These are phyloP conservation scores for Philopotamus ludificatus DNA, from an alignment of 1,140 invertebrate genomes.

Conservation along the genomic window DNA sequence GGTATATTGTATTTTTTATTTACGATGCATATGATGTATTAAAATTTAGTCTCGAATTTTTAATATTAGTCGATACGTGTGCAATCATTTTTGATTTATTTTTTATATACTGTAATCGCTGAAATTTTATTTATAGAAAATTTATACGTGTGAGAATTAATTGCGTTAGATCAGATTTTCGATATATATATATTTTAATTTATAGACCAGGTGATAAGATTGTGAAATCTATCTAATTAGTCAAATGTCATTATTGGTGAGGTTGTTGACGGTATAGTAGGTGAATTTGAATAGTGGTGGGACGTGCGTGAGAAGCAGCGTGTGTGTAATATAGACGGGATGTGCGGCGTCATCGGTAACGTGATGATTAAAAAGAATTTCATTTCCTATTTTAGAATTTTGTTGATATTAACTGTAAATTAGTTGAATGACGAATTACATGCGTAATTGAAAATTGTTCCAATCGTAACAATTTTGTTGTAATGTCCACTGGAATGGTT, in stretches of 20 bases:
- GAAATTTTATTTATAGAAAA: no score
- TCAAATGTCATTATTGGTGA: conserved; percentile 25
- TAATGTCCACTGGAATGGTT: conserved; percentile 16
- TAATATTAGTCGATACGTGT: no score
- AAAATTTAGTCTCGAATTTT: no score
- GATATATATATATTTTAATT: not conserved
- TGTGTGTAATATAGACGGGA: not conserved
- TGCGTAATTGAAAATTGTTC: conserved; percentile 14
- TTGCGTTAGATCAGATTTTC: not conserved
- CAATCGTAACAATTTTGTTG: conserved; percentile 19
- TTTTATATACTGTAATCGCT: no score
- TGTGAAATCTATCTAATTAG: conserved; percentile 13
- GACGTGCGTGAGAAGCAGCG: no score
- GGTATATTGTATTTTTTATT: no score
- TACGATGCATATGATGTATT: no score
- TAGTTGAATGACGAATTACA: not conserved
- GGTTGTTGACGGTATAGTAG: conserved; percentile 22
- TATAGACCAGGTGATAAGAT: conserved; percentile 16
- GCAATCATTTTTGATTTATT: no score
- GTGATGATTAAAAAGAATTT: not conserved
- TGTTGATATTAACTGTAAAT: not conserved
- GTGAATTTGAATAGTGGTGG: not conserved
- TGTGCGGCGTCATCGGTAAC: not conserved
- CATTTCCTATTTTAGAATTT: not conserved
- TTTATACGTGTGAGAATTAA: not conserved